These are phyloP conservation scores for Hyla sarda DNA, from an alignment of 2,113 vertebrate genomes.

Conservation along the genomic window DNA sequence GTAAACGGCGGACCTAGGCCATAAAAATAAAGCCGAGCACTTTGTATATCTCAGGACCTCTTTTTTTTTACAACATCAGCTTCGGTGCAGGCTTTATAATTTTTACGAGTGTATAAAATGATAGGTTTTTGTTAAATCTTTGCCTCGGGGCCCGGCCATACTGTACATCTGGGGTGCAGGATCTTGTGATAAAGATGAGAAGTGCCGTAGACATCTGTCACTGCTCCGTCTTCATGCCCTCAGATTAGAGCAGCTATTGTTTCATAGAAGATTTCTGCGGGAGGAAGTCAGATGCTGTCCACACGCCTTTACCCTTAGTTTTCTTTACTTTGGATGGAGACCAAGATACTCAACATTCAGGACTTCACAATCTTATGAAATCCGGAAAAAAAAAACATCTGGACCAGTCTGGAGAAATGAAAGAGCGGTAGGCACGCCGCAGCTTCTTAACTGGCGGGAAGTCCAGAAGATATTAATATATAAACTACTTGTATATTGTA, in stretches of 20 bases:
- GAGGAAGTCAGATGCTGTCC: conserved; percentile 64
- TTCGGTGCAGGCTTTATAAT: neutral
- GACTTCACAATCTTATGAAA: conserved; percentile 18
- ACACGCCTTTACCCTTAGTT: conserved; percentile 60
- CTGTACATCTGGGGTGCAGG: conserved; percentile 79
- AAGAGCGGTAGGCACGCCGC: neutral
- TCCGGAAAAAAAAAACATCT: conserved; percentile 26
- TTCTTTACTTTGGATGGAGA: conserved; percentile 61
- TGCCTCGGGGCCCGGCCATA: conserved; percentile 63
- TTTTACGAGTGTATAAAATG: conserved; percentile 16
- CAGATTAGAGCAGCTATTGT: neutral
- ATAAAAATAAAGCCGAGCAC: conserved; percentile 35
- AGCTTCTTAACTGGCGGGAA: too few species aligned
- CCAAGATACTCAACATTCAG: conserved; percentile 65
- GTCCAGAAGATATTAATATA: neutral
- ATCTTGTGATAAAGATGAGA: conserved; percentile 66
- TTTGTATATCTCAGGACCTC: conserved; percentile 14
- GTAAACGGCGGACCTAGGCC: neutral
- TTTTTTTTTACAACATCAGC: conserved; percentile 61
- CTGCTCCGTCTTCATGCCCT: conserved; percentile 1
- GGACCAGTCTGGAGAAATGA: neutral
- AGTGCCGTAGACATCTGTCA: conserved; percentile 69
- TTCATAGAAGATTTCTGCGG: conserved; percentile 10
- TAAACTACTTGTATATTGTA: too few species aligned
- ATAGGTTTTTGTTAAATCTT: conserved; percentile 59